Conservation (phyloP, 1,140 invertebrate genomes). For the Ridgeia piscesae region DNA sequence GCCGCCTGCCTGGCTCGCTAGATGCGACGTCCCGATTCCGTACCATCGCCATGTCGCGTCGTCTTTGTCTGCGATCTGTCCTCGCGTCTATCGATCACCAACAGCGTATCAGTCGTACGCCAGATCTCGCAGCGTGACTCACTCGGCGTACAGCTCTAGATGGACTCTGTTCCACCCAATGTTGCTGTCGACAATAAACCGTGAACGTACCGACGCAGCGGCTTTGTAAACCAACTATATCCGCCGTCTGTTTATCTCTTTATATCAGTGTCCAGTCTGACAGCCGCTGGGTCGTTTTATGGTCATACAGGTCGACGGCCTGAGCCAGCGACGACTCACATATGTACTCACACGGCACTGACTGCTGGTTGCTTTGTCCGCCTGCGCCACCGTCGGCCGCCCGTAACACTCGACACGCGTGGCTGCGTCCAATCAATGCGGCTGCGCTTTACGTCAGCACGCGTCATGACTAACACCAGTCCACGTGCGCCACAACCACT, state of each 20-base stretch:
- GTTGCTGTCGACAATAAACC: background rate
- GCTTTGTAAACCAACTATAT: background rate
- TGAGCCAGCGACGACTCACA: background rate
- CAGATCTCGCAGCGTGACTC: background rate
- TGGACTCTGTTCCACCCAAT: background rate
- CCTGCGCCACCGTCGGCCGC: background rate
- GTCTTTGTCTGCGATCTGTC: background rate
- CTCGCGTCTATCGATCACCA: background rate
- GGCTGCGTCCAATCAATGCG: background rate
- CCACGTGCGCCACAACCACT: background rate
- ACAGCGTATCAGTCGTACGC: background rate
- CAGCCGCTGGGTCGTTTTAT: background rate
- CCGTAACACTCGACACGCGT: background rate
- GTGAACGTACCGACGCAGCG: background rate
- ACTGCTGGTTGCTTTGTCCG: background rate
- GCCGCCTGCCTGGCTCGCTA: background rate
- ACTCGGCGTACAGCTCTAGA: background rate
- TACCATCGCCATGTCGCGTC: background rate
- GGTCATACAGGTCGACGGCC: background rate
- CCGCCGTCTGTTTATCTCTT: background rate
- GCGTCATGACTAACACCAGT: background rate
- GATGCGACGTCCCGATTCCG: background rate
- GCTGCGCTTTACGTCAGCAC: background rate
- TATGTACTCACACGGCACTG: background rate
- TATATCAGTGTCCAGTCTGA: background rate